Evolutionary conservation across 2,888 invertebrate genomes (phyloP), one percentile per base, ranked within the genome.

Genomic region (Lamellibrachia columna): DNA sequence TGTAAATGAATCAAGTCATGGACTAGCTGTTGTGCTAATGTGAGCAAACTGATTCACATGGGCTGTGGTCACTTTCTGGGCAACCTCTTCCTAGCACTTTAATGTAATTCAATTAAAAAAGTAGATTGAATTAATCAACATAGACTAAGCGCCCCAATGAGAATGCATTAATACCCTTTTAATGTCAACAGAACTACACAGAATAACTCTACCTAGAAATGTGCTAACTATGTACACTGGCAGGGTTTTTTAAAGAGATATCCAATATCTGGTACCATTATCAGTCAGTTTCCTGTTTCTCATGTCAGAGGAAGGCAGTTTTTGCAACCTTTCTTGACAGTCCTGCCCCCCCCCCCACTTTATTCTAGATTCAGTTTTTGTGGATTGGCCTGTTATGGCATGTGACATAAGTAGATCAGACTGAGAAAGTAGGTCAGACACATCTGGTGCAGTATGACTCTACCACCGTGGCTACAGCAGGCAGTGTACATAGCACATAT

Each of bases 331-430:
- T 60, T 22, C 11, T 11, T 9, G 55, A 55, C 55, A 55, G 55
- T 40, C 40, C 40, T 40, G 40, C 1, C 55, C 55, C 55, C 9
- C 1, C 7, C 55, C 55, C 55, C 7, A 9, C 3, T 55, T 55
- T 1, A 55, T 9, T 7, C 75, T 75, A n/a, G 15, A 3, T 2
- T 15, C 15, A 6, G 75, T 75, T 75, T 75, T 75, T 15, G 75
- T 75, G 75, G n/a, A 75, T 75, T 75, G 75, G 75, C 75, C 75
- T 75, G 75, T 75, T 75, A 75, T 75, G 75, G 75, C 75, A 75
- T 75, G 75, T 75, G 75, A 75, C 22, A n/a, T 75, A 75, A 75
- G n/a, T 75, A 75, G 75, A n/a, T 75, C 22, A 75, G 75, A 11
- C 75, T 40, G 40, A 1, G 40, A 40, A 40, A 40, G 40, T 40